Base-by-base conservation (phyloP, 2,888 invertebrate genomes). In the Drosophila anomalipes region DNA sequence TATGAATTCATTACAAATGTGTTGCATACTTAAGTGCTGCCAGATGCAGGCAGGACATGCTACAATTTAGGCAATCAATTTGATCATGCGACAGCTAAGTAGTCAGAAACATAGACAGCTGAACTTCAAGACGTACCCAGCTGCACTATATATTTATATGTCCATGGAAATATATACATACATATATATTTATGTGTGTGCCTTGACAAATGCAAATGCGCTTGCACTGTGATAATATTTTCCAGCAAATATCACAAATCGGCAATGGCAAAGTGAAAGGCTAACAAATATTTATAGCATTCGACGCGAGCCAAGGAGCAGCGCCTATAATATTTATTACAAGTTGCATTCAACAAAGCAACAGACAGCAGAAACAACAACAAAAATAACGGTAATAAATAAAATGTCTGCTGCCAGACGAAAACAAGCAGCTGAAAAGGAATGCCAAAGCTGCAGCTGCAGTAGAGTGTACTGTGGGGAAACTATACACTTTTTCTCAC, bases 231-330 rank as follows among this genome's bases (percentile, higher is more conserved):
- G 70, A 83, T 75, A 81, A 82, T 82, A 86, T 86, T 88, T 88
- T 82, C 77, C 77, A 81, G 74, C 82, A 89, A 86, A 87, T 86
- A 89, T 81, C 82, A 89, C 89, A 89, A 89, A 88, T 83, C 89
- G 83, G 72, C 83, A 85, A 81, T 75, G 76, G 76, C 71, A 72
- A 76, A 85, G 73, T 79, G 86, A 87, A 86, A 78, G 89, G 79
- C 80, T 77, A 87, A 87, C 89, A 87, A 87, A 88, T 89, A 86
- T 83, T 89, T 84, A 88, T 86, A 82, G 86, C 75, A 73, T 68
- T 77, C 66, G 64, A 63, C 66, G 74, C 77, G 68, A 82, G 53
- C 54, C 64, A 37, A 76, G 73, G 59, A 76, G 67, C 74, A 76
- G 64, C 75, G 52, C 30, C 67, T 76, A 87, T 85, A 87, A 87